Conservation (phyloP, 2,888 invertebrate genomes). For the Pandemis corylana region DNA sequence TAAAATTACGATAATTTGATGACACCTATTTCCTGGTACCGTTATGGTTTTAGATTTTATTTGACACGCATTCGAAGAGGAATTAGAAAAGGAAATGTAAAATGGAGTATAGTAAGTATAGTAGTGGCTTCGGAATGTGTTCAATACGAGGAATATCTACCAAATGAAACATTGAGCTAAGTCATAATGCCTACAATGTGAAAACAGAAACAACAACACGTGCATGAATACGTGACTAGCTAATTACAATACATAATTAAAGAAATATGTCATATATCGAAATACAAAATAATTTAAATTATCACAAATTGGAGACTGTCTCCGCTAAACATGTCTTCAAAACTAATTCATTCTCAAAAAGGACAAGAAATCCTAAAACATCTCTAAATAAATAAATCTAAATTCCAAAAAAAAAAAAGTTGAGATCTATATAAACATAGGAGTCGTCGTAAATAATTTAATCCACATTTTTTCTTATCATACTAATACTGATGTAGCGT, state of each 20-base stretch:
- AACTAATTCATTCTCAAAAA: constrained; percentile 5
- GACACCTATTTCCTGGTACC: constrained; percentile 6
- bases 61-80: background rate
- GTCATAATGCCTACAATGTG: background rate
- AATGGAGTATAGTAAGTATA: background rate
- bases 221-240: constrained; percentile 34
- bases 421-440: constrained; percentile 57
- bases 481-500: constrained; percentile 67
- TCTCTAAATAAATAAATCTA: constrained; percentile 5
- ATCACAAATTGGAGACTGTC: constrained; percentile 34
- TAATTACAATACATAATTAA: constrained; percentile 16
- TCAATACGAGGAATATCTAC: constrained; percentile 18
- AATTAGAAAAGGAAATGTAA: background rate
- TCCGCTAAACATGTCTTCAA: constrained; percentile 16
- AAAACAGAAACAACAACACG: background rate
- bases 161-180: constrained; percentile 15
- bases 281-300: constrained; percentile 12
- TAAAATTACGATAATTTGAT: constrained; percentile 20
- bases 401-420: constrained; percentile 39
- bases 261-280: constrained; percentile 2
- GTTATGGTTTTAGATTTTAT: background rate
- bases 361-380: constrained; percentile 7
- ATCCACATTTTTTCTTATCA: constrained; percentile 47
- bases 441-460: constrained; percentile 49
- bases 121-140: constrained; percentile 22